Evolutionary conservation across 2,113 vertebrate species (phyloP), one percentile per base, ranked within the genome.

Genomic region (Indri indri): DNA sequence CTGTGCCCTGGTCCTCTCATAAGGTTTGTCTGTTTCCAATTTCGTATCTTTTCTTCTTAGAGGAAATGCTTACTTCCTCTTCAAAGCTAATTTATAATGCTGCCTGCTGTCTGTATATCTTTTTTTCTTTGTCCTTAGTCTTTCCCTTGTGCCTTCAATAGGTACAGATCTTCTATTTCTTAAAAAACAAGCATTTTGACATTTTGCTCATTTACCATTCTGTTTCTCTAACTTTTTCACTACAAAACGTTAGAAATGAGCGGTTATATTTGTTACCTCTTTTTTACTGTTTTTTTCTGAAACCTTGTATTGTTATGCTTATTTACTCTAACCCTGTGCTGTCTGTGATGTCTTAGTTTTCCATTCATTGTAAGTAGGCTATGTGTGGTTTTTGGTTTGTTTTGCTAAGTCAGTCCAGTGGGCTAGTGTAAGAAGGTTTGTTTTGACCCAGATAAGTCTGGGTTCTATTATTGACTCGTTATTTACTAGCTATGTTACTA

Each of bases 281-380:
- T 80, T 94, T 95, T 77, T 47, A 85, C 11, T 82, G 3, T 96
- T 74, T 90, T 52, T 25, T 68, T 95, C 37, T 88, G 80, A 96
- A 89, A 76, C 12, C 14, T 9, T 88, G 25, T 25, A 70, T 73
- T 84, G 3, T 83, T 13, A 80, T 79, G 32, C 18, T 84, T 92
- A 20, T 71, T 82, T 76, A 61, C 47, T 82, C 27, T 86, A 76
- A 81, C 7, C n/a, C 16, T 82, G 13, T 47, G 47, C 9, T 88
- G 13, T 27, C 13, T 74, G 2, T 80, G 8, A 79, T 70, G 6
- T 47, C 52, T 95, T 95, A 11, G 14, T 80, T 93, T 92, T 95
- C 71, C 30, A 63, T 42, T 88, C 37, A 32, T 42, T 88, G 5
- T 52, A 68, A 83, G 14, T 95, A 73, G 45, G 14, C 40, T 84